Base-by-base conservation (phyloP, 2,113 vertebrate genomes). In the Corythaixoides concolor region DNA sequence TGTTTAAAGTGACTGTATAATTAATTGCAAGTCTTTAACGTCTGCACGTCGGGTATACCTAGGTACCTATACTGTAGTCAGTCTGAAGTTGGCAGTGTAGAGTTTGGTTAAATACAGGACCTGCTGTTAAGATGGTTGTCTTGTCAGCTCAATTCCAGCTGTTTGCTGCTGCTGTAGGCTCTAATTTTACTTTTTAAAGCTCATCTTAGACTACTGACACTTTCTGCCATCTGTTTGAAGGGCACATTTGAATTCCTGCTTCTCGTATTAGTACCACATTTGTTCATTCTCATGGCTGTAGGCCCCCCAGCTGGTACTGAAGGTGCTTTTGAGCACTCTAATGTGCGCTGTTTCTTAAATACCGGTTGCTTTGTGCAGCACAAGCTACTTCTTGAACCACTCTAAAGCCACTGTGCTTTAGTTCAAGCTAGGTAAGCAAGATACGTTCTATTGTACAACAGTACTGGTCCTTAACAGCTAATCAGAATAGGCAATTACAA, bases 401-500 rank as follows among this genome's bases (percentile, higher is more conserved):
- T 87, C 58, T 63, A 79, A 95, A 95, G 91, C 50, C 59, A 22
- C 90, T 30, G 85, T 85, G 64, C 83, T 77, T 92, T 19, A 70
- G 75, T 64, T 85, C 79, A 91, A 75, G 70, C 72, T 76, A n/a
- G 80, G 47, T 64, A 49, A 56, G 95, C 59, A 76, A 87, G 81
- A 58, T 66, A 23, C 8, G 5, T 62, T 93, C 43, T 47, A 37
- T 83, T 89, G 68, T 56, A 69, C 23, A 63, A 63, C 58, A 85
- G 18, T 50, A 67, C 52, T 93, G 84, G 78, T 91, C 67, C 67
- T 67, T 92, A 84, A 93, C 74, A 90, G 47, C 27, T 75, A 18
- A 84, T 91, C 68, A 77, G 41, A 39, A 60, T 3, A 60, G 63
- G 23, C 30, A 90, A 82, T 75, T 87, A n/a, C 23, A 41, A 1